Evolutionary conservation across 2,797 vertebrate genomes (phyloP), one percentile per base, ranked within the genome.

Genomic region (Macropodus opercularis): DNA sequence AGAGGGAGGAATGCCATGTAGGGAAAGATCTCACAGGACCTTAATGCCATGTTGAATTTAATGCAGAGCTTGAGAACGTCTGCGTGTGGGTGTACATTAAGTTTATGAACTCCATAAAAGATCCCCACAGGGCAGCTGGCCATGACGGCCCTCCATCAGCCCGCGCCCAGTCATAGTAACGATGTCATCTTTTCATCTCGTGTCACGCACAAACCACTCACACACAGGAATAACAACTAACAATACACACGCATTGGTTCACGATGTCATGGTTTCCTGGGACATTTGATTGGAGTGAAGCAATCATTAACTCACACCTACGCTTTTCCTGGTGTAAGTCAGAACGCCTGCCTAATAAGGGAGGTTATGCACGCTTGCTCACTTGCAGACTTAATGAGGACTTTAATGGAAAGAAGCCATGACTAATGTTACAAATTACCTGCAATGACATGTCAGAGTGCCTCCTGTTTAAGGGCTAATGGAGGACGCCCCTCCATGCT

Each of bases 161-260:
- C 83, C 69, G 69, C 59, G 40, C 72, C 67, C 81, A 78, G 67
- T 59, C 63, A 49, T 75, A 72, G 77, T 83, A 76, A 84, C 85
- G 81, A 87, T 85, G 83, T 85, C 83, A 87, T 76, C 61, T 35
- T 62, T 32, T 58, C 24, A n/a, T 36, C 14, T 36, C 34, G 9
- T 35, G 24, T 5, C 41, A 40, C 32, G 23, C 32, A 24, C 26
- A 17, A 34, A 4, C 27, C 42, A 13, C 23, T 3, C 9, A 6
- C 24, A 3, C 63, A 64, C 29, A 60, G 44, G n/a, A 3, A 63
- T 26, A 52, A 34, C 24, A 32, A 27, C n/a, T 27, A 35, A 72
- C 57, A 71, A 63, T 49, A 63, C 62, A 57, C 52, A 53, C 60
- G 47, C 4, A 36, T 34, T 47, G 35, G 43, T 29, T 34, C 14